Base-by-base conservation (phyloP, 2,113 vertebrate species). In the Ameiurus melas region DNA sequence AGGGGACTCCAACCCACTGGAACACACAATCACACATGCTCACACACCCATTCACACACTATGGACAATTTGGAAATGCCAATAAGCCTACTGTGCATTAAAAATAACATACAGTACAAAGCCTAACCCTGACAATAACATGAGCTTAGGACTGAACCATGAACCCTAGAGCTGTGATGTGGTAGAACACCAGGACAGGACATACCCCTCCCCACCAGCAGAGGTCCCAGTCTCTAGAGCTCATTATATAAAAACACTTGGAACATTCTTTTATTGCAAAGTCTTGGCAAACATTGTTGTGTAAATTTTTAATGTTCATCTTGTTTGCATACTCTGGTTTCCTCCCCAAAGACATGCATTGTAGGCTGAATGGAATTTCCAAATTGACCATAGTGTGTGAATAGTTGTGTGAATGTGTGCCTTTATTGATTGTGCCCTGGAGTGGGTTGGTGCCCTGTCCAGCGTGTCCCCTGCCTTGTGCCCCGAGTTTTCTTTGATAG, bases 401-500 rank as follows among this genome's bases (percentile, higher is more conserved):
- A 36, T 5, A 19, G 5, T 89, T 89, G 68, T 85, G 30, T 17
- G 62, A 22, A 60, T 47, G 80, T 75, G 66, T 87, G 33, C 36
- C 1, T 36, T 1, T 73, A 17, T 47, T 47, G 47, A 51, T 10
- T 51, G 4, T 57, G 55, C 55, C 55, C 55, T 57, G 55, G 8
- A 47, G 9, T 47, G 47, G 47, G 47, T 47, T 51, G 47, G 47
- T 51, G 47, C 47, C 47, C 47, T 10, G 47, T 51, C 47, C 47
- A 51, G 47, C 9, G 9, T 51, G 47, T 51, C 47, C 9, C 47
- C 47, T 51, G 47, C 47, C 47, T 51, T 51, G 47, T 51, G 47
- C 47, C 47, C 47, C 0, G 47, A 51, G 47, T 51, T 10, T 9
- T 9, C 47, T 51, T 8, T 8, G 9, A 51, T 51, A 51, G 47